Evolutionary conservation across 2,113 vertebrate species (phyloP), one percentile per base, ranked within the genome.

Genomic region (Eulacestoma nigropectus): DNA sequence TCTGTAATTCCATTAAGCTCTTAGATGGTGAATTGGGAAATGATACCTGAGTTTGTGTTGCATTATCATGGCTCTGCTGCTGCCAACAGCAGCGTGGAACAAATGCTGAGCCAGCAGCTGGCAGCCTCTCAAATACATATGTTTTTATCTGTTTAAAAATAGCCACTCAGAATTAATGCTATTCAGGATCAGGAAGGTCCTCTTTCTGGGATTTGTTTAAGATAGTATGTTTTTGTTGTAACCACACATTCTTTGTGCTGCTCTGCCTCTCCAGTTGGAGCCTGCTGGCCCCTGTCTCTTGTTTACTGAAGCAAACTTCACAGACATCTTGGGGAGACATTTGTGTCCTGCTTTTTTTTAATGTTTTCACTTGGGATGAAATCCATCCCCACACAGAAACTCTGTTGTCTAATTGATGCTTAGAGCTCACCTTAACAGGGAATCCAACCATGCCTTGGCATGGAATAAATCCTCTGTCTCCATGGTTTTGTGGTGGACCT

Each of bases 91-190:
- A 29, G 76, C 1, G 2, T 8, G 67, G 65, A 64, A 33, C n/a
- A 84, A 81, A n/a, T 12, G 87, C 90, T 89, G 87, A 91, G 16
- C 57, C 73, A 94, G 83, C 91, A 95, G 75, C 76, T 93, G 93
- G 90, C 68, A 47, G 32, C 18, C 68, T 86, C 76, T 53, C 80
- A 89, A 19, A 74, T 46, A 33, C n/a, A 33, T 70, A 25, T 81
- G 52, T 10, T 84, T 91, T 60, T 73, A 83, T 87, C 67, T 89
- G 41, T 69, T 87, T 89, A 83, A 91, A 91, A 93, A 94, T 42
- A 95, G 44, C 6, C 4, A 10, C 77, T 87, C 49, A 69, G 78
- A 91, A 68, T 41, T 29, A 69, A 64, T 73, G 65, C 53, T 87
- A 81, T 87, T 79, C 49, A 87, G 91, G 69, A 91, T 37, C 77